Evolutionary conservation across 2,888 invertebrate genomes (phyloP).

Genomic region (Patella ulyssiponensis): DNA sequence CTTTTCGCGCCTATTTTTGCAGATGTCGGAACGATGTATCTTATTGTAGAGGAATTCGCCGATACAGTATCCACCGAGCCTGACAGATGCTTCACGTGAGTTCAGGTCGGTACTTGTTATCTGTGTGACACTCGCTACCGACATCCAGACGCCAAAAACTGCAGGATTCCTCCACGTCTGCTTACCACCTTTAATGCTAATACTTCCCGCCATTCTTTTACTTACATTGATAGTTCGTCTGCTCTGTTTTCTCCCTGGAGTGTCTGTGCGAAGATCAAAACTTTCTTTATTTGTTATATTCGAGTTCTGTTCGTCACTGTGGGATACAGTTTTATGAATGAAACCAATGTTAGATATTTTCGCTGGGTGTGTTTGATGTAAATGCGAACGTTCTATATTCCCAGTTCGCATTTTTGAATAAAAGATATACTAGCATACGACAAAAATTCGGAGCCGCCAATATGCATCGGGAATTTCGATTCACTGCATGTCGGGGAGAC

Average conservation of each 20-base stretch:
- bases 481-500: no score
- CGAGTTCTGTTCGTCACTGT: no score
- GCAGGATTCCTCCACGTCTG: constrained; percentile 8
- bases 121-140: constrained; percentile 4
- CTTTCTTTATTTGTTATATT: no score
- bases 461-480: no score
- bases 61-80: background rate
- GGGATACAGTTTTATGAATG: no score
- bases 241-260: constrained; percentile 1
- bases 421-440: no score
- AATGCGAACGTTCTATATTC: no score
- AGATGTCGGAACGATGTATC: constrained; percentile 6
- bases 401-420: no score
- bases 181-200: background rate
- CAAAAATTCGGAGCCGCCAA: no score
- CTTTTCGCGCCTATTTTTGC: constrained; percentile 9
- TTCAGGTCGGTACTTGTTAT: background rate
- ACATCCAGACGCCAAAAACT: constrained; percentile 4
- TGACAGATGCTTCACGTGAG: constrained; percentile 1
- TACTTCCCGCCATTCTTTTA: constrained; percentile 8
- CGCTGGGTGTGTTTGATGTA: no score
- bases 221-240: constrained; percentile 4
- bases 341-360: no score
- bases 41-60: constrained; percentile 3
- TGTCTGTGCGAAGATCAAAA: background rate